A percentile compares a stretch with the other conserved stretches of the same genome.
These are phyloP conservation scores for Pachycephala philippinensis DNA, from an alignment of 2,113 vertebrate genomes.

Conservation along the genomic window DNA sequence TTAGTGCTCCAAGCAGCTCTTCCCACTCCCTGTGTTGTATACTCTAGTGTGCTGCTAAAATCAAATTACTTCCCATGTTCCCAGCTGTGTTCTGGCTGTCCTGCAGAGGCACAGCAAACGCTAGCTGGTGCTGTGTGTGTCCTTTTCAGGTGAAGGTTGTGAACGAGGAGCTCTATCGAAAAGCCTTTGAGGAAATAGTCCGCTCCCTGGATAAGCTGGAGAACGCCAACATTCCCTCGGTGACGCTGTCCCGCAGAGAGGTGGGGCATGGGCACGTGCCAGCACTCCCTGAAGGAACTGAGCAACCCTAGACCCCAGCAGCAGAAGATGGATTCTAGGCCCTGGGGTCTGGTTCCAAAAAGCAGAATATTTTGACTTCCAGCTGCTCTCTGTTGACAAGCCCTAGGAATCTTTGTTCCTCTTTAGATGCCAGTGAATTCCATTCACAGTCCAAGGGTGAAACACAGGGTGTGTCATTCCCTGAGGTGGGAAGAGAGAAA, in stretches of 20 bases:
- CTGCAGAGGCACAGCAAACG: background rate
- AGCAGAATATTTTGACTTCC: background rate
- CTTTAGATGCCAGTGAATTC: background rate
- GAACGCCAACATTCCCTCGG: slow-evolving; percentile 94
- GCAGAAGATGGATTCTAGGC: background rate
- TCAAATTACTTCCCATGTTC: background rate
- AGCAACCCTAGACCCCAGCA: background rate
- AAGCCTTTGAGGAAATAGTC: slow-evolving; percentile 90
- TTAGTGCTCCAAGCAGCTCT: background rate
- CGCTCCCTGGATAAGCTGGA: slow-evolving; percentile 93
- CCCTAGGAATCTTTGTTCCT: background rate
- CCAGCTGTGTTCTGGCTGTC: background rate
- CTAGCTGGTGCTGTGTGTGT: background rate
- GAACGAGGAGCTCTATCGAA: slow-evolving; percentile 83
- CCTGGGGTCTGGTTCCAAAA: background rate
- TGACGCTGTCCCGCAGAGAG: slow-evolving; percentile 84
- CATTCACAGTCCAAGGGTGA: background rate
- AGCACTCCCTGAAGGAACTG: background rate
- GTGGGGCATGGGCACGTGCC: slow-evolving; percentile 56
- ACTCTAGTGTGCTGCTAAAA: background rate
- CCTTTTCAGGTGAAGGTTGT: slow-evolving; percentile 85
- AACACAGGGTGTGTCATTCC: background rate
- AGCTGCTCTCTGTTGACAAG: background rate
- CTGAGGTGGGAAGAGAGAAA: background rate
- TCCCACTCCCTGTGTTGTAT: background rate